A percentile compares a stretch with the other conserved stretches of the same genome.
Conservation (phyloP, 2,888 invertebrate genomes). For the Sphaeridia pumilis region DNA sequence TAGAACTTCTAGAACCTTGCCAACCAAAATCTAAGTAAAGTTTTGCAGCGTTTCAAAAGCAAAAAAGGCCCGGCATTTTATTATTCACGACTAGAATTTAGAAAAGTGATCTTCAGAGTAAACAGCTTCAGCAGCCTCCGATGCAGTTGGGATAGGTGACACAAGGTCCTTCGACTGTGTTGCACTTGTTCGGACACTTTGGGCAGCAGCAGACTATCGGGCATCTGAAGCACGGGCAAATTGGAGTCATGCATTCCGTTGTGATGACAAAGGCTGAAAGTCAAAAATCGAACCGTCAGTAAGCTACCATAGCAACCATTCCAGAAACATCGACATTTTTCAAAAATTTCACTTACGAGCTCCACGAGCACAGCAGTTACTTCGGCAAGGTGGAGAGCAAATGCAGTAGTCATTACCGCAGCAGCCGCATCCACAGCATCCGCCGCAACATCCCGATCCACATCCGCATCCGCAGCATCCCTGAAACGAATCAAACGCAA, state of each 20-base stretch:
- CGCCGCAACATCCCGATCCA: not conserved
- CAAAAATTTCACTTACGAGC: not conserved
- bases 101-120: no score
- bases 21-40: no score
- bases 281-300: not conserved
- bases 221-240: constrained; percentile 4
- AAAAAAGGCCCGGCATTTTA: no score
- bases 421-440: not conserved
- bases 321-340: not conserved
- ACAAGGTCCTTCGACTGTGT: not conserved
- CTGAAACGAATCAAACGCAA: no score
- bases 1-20: no score
- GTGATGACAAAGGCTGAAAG: constrained; percentile 1
- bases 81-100: no score
- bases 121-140: no score
- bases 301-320: not conserved
- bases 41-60: no score
- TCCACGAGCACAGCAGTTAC: constrained; percentile 3
- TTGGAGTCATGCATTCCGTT: constrained; percentile 5
- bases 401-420: not conserved
- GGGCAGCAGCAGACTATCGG: not conserved
- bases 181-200: not conserved
- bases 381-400: not conserved
- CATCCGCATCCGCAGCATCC: not conserved
- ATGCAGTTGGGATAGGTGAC: not conserved